Percentiles rank a stretch among this genome's conserved stretches.
These are phyloP conservation scores for Pseudochirops corinnae DNA, from an alignment of 2,797 vertebrate species.

Conservation along the genomic window DNA sequence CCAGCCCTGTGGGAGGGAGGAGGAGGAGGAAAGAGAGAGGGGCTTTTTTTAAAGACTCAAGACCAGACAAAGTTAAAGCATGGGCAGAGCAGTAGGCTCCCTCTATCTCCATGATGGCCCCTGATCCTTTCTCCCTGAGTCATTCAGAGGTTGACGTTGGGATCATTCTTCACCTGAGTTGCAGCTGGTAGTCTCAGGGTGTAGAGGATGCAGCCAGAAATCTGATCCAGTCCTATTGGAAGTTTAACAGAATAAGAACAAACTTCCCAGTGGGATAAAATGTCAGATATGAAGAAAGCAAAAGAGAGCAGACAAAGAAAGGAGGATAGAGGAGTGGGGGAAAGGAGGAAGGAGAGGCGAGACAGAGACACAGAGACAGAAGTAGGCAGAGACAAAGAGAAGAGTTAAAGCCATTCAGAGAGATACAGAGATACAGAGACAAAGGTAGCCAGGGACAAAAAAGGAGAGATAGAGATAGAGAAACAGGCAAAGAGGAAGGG, in stretches of 20 bases:
- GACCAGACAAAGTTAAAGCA: not conserved
- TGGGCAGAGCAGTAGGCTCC: not conserved
- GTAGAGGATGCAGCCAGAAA: not conserved
- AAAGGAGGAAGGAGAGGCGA: too few species aligned
- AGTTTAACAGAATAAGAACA: constrained; percentile 50
- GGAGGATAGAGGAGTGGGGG: not conserved
- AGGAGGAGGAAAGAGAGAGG: not conserved
- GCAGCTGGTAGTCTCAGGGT: not conserved
- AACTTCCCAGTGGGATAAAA: constrained; percentile 30
- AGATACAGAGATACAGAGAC: too few species aligned
- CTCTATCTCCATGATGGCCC: not conserved
- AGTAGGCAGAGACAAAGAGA: too few species aligned
- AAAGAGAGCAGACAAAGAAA: not conserved
- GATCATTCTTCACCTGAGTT: not conserved
- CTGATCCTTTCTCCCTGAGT: not conserved
- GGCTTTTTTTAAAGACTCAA: not conserved
- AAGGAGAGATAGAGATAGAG: too few species aligned
- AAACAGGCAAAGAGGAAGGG: too few species aligned
- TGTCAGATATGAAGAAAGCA: constrained; percentile 47
- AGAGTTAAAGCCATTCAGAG: too few species aligned
- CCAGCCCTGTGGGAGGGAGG: not conserved
- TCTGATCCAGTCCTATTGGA: not conserved
- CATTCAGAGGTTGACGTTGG: not conserved
- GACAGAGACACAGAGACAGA: not conserved
- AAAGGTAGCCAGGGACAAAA: too few species aligned